phyloP scores from a whole-genome alignment of 2,888 invertebrate species.

The Thymelicus lineola region DNA sequence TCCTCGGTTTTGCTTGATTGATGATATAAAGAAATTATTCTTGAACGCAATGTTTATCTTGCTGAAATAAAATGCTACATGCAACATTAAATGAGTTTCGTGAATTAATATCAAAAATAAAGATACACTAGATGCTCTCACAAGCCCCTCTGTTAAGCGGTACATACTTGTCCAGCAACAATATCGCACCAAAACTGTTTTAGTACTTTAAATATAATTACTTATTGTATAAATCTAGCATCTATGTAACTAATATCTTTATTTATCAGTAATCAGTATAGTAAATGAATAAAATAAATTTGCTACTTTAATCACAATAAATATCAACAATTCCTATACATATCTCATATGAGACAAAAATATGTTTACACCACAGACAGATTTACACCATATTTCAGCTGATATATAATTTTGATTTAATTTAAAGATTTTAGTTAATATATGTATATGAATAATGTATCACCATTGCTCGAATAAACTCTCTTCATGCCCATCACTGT shows the following conservation, averaged over 20 bases:
- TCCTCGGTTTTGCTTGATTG: too few species aligned
- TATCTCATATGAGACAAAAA: conserved; percentile 16
- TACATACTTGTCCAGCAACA: background rate
- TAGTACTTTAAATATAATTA: background rate
- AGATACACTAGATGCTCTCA: background rate
- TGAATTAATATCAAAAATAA: background rate
- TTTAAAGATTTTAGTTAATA: conserved; percentile 16
- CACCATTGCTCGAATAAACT: conserved; percentile 17
- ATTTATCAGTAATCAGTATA: conserved; percentile 5
- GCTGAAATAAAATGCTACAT: too few species aligned
- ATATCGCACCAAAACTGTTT: conserved; percentile 3
- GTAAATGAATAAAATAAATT: background rate
- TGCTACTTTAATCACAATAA: conserved; percentile 23
- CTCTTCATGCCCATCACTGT: background rate
- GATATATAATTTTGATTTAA: background rate
- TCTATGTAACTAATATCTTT: background rate
- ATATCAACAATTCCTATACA: conserved; percentile 21
- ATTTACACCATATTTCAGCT: too few species aligned
- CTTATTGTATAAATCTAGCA: conserved; percentile 24
- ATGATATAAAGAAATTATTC: too few species aligned
- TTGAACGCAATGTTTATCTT: too few species aligned
- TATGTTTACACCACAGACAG: too few species aligned
- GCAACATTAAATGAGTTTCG: too few species aligned
- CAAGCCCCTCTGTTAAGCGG: background rate
- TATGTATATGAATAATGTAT: background rate